Evolutionary conservation across 1,140 invertebrate species (phyloP), one percentile per base, ranked within the genome.

Genomic region (Thrips palmi): DNA sequence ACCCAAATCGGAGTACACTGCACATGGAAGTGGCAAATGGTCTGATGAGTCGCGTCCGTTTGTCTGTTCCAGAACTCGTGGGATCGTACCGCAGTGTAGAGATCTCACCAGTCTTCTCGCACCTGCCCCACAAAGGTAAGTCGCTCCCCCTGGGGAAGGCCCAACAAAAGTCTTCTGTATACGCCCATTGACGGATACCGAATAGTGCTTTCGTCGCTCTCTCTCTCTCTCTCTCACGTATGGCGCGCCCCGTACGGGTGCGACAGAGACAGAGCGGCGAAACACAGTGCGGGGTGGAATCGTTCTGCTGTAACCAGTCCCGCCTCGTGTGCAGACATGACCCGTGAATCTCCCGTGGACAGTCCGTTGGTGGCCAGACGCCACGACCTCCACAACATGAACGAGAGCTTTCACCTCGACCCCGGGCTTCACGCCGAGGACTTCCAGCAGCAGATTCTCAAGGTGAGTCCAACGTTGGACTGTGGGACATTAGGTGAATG

Each of bases 291-390:
- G n/a, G n/a, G n/a, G n/a, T n/a, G n/a, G n/a, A n/a, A n/a, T n/a
- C n/a, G n/a, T n/a, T n/a, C n/a, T n/a, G n/a, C n/a, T n/a, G n/a
- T n/a, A n/a, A n/a, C n/a, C n/a, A n/a, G n/a, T n/a, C n/a, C n/a
- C n/a, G n/a, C n/a, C n/a, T n/a, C 55, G 19, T 57, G 48, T 51
- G 40, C 56, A 70, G 67, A 69, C 49, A 67, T 70, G 58, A 64
- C 64, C 33, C 54, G 65, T 32, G 64, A 68, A 42, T 67, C 64
- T 4, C 65, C 65, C 18, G 57, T 64, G 20, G 47, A 44, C 20
- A 61, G 57, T 29, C 65, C 67, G n/a, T 57, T 61, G 34, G 58
- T 65, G 50, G 61, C 60, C 37, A 53, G 60, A 44, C 52, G 60
- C 31, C 51, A 54, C 29, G 62, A 64, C 44, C 46, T 62, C 36